Base-by-base conservation (phyloP, 2,888 invertebrate species). In the Apodemia hepburni region DNA sequence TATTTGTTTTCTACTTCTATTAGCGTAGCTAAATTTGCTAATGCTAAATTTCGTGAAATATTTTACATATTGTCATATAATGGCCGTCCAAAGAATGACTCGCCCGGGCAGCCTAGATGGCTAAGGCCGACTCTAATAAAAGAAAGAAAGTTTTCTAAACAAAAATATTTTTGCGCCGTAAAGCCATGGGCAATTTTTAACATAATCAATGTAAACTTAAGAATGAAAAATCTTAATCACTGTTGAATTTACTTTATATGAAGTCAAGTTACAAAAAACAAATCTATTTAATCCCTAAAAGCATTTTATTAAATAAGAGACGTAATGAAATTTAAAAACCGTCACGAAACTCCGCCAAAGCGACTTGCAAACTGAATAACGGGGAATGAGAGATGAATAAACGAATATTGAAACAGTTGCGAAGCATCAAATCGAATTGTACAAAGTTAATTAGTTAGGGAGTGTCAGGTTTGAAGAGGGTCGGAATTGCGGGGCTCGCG, bases 371-470 rank as follows among this genome's bases (percentile, higher is more conserved):
- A 60, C 66, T 61, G 61, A 8, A 62, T 60, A 60, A 62, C 64
- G 64, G 60, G 62, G 61, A 64, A 59, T 60, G 70, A 72, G 77
- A 76, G 73, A 70, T 74, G 71, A 69, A 70, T 74, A 73, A 75
- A 74, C 69, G 75, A 76, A 78, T 79, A 81, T 79, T 76, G 76
- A 79, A 82, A 79, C 81, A 79, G 80, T 81, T 79, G 80, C 77
- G 77, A 69, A 72, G 54, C 54, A 54, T 75, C 77, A 79, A 80
- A 83, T 85, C 82, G 79, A 84, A 84, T 82, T 81, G 80, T 80
- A 75, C 76, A 76, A 78, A 85, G 84, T 82, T 86, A 86, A 87
- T 87, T 85, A 85, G 70, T 67, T 69, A 67, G 76, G 73, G 75
- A 70, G 75, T 75, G 81, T 79, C 80, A 77, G 73, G 73, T 74